Percentiles rank a stretch among this genome's conserved stretches.
These are phyloP conservation scores for Hippopotamyrus pictus DNA, from an alignment of 2,797 vertebrate species.

Conservation along the genomic window DNA sequence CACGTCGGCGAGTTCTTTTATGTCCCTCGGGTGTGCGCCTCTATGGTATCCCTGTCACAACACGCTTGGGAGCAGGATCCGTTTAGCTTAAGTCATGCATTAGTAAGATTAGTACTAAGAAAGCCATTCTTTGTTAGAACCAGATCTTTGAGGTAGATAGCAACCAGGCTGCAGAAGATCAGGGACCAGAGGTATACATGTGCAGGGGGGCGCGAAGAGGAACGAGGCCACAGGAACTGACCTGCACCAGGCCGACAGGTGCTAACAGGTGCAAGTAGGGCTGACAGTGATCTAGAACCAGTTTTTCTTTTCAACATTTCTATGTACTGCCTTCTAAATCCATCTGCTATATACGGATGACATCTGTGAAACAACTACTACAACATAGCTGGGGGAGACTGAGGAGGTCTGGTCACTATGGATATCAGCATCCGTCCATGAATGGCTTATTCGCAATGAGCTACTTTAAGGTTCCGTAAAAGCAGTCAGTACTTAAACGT, in stretches of 20 bases:
- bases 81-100: neutral
- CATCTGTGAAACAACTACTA: neutral
- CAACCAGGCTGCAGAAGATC: neutral
- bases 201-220: neutral
- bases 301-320: neutral
- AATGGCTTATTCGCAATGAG: neutral
- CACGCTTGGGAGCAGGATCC: neutral
- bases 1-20: neutral
- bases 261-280: neutral
- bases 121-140: neutral
- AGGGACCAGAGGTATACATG: neutral
- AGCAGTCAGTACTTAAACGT: neutral
- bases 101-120: neutral
- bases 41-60: neutral
- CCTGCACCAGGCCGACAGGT: neutral
- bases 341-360: neutral
- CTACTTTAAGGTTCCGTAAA: neutral
- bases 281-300: neutral
- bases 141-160: neutral
- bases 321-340: neutral
- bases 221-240: neutral
- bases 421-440: neutral
- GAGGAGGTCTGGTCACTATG: neutral
- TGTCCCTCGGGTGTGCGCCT: neutral
- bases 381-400: neutral